Evolutionary conservation across 2,888 invertebrate genomes (phyloP).

Genomic region (Matsumyia berberina): DNA sequence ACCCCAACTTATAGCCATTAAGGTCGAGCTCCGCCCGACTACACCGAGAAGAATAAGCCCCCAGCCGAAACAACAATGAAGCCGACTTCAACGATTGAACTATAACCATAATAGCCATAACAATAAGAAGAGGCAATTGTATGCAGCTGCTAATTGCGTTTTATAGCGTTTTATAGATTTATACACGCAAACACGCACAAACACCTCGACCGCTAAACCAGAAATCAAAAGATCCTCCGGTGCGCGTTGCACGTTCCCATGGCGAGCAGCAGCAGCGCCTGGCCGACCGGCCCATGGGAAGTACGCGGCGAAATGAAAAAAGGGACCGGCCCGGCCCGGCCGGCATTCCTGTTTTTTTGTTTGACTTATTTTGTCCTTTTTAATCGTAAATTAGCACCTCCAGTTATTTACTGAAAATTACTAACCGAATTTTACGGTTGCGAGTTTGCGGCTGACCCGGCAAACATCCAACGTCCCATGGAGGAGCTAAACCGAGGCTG

Average conservation of each 20-base stretch:
- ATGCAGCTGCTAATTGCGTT: conserved; percentile 72
- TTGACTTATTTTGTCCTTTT: conserved; percentile 76
- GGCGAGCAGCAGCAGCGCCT: conserved; percentile 19
- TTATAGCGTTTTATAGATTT: conserved; percentile 69
- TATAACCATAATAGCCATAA: conserved; percentile 74
- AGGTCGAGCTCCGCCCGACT: not conserved
- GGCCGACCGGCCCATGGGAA: conserved; percentile 26
- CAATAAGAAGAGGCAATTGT: conserved; percentile 70
- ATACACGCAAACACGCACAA: conserved; percentile 44
- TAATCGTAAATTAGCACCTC: conserved; percentile 76
- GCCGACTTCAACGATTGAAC: conserved; percentile 73
- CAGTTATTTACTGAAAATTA: conserved; percentile 74
- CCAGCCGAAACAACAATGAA: conserved; percentile 46
- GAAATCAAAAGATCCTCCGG: conserved; percentile 58
- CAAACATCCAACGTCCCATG: conserved; percentile 46
- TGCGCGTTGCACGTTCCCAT: conserved; percentile 62
- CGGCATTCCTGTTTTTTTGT: conserved; percentile 63
- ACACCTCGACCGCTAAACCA: conserved; percentile 48
- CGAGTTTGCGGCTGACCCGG: conserved; percentile 72
- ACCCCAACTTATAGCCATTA: conserved; percentile 60
- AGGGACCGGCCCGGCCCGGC: conserved; percentile 5
- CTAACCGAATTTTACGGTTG: conserved; percentile 76
- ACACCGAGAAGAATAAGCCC: conserved; percentile 23
- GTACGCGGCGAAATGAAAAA: conserved; percentile 37
- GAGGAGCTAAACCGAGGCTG: not conserved